Percentiles rank a stretch among this genome's conserved stretches.
Evolutionary conservation across 2,888 invertebrate genomes (phyloP).

Genomic region (Lasioglossum vierecki): DNA sequence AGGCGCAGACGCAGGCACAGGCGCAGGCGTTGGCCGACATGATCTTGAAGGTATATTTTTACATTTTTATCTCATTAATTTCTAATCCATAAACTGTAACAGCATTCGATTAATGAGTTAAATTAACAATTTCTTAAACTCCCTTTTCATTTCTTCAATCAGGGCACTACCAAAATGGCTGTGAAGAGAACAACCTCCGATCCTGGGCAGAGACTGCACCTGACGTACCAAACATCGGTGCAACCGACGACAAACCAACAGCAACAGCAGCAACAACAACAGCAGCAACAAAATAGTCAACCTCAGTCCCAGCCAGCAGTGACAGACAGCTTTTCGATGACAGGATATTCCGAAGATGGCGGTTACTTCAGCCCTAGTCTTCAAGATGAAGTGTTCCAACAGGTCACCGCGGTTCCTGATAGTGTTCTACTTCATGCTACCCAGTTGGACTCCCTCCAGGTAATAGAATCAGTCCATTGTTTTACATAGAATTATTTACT

Average conservation of each 20-base stretch:
- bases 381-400: constrained; percentile 91
- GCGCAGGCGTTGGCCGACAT: constrained; percentile 92
- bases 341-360: constrained; percentile 82
- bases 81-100: neutral
- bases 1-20: constrained; percentile 86
- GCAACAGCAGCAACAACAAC: constrained; percentile 67
- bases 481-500: neutral
- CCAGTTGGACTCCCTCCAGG: constrained; percentile 85
- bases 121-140: neutral
- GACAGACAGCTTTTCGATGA: constrained; percentile 82
- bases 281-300: constrained; percentile 71
- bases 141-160: neutral
- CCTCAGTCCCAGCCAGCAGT: constrained; percentile 76
- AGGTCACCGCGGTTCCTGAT: constrained; percentile 87
- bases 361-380: constrained; percentile 84
- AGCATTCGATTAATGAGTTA: neutral
- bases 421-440: constrained; percentile 89
- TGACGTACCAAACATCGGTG: constrained; percentile 81
- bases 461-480: constrained; percentile 46
- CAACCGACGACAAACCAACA: constrained; percentile 66
- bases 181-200: constrained; percentile 91
- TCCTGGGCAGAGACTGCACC: constrained; percentile 88
- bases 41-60: constrained; percentile 86
- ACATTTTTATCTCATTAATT: neutral
- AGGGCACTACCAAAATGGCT: constrained; percentile 83